Conservation (phyloP, 2,797 vertebrate species). For the Epinephelus coioides region DNA sequence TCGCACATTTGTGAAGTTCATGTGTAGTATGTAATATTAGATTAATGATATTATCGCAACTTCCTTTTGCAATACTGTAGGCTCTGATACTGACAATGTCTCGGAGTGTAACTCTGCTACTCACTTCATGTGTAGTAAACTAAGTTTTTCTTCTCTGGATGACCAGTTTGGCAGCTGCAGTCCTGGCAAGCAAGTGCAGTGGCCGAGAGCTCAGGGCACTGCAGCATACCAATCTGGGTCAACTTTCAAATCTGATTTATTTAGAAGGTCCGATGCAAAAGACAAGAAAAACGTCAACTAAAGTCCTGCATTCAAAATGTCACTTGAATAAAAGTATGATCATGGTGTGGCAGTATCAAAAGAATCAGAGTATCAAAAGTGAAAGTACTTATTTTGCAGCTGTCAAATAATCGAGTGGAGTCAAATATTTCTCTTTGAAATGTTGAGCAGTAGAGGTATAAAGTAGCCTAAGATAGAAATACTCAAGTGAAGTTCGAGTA, state of each 20-base stretch:
- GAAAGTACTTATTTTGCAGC: background rate
- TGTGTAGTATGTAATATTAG: slow-evolving; percentile 1
- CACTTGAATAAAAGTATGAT: background rate
- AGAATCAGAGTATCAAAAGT: background rate
- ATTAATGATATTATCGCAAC: background rate
- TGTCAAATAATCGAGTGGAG: too few relatives aligned
- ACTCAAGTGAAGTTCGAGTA: too few relatives aligned
- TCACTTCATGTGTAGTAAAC: background rate
- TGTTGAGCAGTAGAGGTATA: too few relatives aligned
- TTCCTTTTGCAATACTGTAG: background rate
- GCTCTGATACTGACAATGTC: background rate
- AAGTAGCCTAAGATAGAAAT: too few relatives aligned
- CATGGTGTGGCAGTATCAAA: too few relatives aligned
- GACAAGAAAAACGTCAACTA: background rate
- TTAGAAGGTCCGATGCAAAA: background rate
- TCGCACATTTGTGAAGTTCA: background rate
- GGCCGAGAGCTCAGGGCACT: background rate
- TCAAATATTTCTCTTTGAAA: too few relatives aligned
- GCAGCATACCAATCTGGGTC: background rate
- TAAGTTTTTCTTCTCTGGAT: background rate
- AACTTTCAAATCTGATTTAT: background rate
- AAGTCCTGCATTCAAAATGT: slow-evolving; percentile 8
- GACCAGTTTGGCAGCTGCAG: background rate
- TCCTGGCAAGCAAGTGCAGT: background rate
- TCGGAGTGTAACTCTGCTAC: background rate